These are phyloP conservation scores for Limenitis camilla DNA, from an alignment of 2,888 invertebrate genomes.

Conservation along the genomic window DNA sequence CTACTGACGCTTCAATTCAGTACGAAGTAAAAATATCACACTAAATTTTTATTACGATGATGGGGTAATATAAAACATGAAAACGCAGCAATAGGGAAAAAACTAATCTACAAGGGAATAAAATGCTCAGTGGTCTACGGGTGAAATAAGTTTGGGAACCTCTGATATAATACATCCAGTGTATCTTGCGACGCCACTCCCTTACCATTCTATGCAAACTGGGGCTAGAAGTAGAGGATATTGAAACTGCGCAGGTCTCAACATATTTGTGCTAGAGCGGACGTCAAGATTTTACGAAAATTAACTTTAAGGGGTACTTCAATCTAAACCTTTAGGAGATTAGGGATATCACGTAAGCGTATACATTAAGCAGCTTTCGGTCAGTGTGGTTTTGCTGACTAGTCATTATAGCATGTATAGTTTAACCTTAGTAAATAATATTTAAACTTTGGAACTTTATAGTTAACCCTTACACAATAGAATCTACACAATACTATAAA, in stretches of 20 bases:
- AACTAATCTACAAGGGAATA: too few relatives aligned
- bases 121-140: too few relatives aligned
- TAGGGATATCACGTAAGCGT: constrained; percentile 51
- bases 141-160: too few relatives aligned
- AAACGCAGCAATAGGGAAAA: too few relatives aligned
- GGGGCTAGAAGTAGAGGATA: constrained; percentile 18
- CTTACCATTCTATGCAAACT: constrained; percentile 23
- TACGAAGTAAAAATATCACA: too few relatives aligned
- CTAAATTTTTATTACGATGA: too few relatives aligned
- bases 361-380: constrained; percentile 40
- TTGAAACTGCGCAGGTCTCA: constrained; percentile 23
- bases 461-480: background rate
- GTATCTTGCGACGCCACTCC: constrained; percentile 34
- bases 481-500: too few relatives aligned
- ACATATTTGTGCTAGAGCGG: constrained; percentile 35
- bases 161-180: constrained; percentile 33
- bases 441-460: background rate
- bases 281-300: constrained; percentile 69
- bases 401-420: background rate
- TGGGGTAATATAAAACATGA: too few relatives aligned
- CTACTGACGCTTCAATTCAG: too few relatives aligned
- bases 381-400: constrained; percentile 29
- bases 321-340: constrained; percentile 62
- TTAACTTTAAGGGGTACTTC: constrained; percentile 66
- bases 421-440: background rate